A percentile compares a stretch with the other conserved stretches of the same genome.
These are phyloP conservation scores for Intellagama lesueurii DNA, from an alignment of 2,797 vertebrate species.

Conservation along the genomic window DNA sequence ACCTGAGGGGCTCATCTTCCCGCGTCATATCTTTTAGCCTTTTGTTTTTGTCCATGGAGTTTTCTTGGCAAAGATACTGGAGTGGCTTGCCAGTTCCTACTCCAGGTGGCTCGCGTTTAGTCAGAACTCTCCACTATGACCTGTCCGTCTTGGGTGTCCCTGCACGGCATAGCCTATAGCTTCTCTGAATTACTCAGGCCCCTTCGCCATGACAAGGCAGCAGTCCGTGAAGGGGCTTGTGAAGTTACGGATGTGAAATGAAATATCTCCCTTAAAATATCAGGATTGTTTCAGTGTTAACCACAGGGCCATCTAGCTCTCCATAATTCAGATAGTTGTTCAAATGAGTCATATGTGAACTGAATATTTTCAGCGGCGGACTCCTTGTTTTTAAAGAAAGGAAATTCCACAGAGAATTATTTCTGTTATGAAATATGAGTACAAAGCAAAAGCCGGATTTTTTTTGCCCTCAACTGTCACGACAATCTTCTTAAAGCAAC, in stretches of 20 bases:
- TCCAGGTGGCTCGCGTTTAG: too few species aligned
- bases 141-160: too few species aligned
- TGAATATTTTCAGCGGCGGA: conserved; percentile 9
- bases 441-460: conserved; percentile 25
- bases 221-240: background rate
- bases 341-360: conserved; percentile 35
- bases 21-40: too few species aligned
- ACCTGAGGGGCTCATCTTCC: too few species aligned
- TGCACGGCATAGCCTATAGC: too few species aligned
- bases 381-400: background rate
- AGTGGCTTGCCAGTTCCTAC: too few species aligned
- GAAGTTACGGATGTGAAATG: background rate
- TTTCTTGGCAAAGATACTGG: too few species aligned
- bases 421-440: conserved; percentile 23
- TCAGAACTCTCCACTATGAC: too few species aligned
- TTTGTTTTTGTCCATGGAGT: too few species aligned
- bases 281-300: conserved; percentile 5
- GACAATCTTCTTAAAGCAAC: background rate
- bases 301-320: background rate
- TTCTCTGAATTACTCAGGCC: too few species aligned
- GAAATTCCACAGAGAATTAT: conserved; percentile 39
- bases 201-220: too few species aligned
- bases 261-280: background rate
- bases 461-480: conserved; percentile 32
- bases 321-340: background rate